Evolutionary conservation across 1,140 invertebrate species (phyloP).

Genomic region (Cecropterus lyciades): DNA sequence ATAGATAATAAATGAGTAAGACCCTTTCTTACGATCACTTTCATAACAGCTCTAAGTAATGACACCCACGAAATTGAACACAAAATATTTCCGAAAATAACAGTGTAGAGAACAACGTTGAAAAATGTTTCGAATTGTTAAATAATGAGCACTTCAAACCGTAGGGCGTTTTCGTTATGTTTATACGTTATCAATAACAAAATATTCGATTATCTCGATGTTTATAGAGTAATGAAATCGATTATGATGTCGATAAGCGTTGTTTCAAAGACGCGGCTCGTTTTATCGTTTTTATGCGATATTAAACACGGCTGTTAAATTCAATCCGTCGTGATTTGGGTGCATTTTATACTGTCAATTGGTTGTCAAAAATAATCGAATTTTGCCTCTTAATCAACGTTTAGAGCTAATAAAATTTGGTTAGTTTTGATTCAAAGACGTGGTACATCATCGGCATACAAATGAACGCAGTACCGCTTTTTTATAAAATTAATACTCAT

Average conservation of each 20-base stretch:
- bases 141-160: too few species aligned
- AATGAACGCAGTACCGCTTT: too few species aligned
- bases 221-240: slow-evolving; percentile 4
- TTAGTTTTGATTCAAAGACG: neutral
- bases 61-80: too few species aligned
- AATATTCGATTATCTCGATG: slow-evolving; percentile 11
- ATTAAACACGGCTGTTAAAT: slow-evolving; percentile 38
- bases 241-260: slow-evolving; percentile 13
- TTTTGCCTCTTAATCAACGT: slow-evolving; percentile 17
- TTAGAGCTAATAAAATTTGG: slow-evolving; percentile 4
- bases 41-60: too few species aligned
- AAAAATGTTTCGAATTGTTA: too few species aligned
- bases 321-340: slow-evolving; percentile 22
- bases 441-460: too few species aligned
- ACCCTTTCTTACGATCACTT: too few species aligned
- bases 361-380: slow-evolving; percentile 6
- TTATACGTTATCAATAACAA: slow-evolving; percentile 5
- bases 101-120: too few species aligned
- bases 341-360: slow-evolving; percentile 25
- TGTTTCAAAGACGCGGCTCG: slow-evolving; percentile 19
- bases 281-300: slow-evolving; percentile 35
- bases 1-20: too few species aligned
- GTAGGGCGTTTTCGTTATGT: too few species aligned
- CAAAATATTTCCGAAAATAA: too few species aligned
- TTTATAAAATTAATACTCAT: too few species aligned